A percentile compares a stretch with the other conserved stretches of the same genome.
phyloP scores from a whole-genome alignment of 2,888 invertebrate genomes.

The Caenorhabditis sp. region DNA sequence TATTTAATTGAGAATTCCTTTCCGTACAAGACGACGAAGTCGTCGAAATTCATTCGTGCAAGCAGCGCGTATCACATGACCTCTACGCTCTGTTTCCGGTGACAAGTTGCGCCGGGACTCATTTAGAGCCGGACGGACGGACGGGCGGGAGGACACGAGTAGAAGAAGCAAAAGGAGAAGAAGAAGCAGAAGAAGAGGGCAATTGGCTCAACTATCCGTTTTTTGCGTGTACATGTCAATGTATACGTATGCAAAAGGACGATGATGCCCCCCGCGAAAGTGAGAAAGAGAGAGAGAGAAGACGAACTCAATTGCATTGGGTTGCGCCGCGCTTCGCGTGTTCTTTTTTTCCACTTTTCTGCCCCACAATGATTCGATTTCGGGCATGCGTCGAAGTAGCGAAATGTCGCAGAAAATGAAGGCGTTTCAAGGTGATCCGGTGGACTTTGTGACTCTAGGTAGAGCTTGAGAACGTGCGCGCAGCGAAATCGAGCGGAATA shows the following conservation, averaged over 20 bases:
- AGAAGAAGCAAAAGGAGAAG: too few relatives aligned
- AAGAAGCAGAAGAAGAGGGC: neutral
- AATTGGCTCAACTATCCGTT: constrained; percentile 10
- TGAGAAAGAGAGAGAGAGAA: too few relatives aligned
- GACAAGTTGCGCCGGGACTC: constrained; percentile 1
- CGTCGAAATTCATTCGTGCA: neutral
- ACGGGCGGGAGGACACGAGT: too few relatives aligned
- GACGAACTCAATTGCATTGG: constrained; percentile 45
- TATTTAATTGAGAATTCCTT: constrained; percentile 2
- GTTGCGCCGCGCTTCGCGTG: constrained; percentile 27
- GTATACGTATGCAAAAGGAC: constrained; percentile 6
- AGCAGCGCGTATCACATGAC: neutral
- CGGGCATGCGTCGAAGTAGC: constrained; percentile 20
- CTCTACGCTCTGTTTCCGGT: neutral
- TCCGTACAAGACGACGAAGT: too few relatives aligned
- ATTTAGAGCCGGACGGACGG: too few relatives aligned
- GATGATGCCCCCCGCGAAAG: constrained; percentile 14
- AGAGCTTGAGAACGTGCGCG: too few relatives aligned
- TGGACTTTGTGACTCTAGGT: too few relatives aligned
- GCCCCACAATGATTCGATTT: constrained; percentile 40
- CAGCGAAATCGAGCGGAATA: too few relatives aligned
- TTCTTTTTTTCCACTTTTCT: constrained; percentile 40
- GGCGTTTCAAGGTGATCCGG: constrained; percentile 22
- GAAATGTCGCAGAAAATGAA: constrained; percentile 2
- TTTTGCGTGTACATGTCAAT: neutral